Evolutionary conservation across 2,797 vertebrate species (phyloP).

Genomic region (Poeciliopsis turneri): DNA sequence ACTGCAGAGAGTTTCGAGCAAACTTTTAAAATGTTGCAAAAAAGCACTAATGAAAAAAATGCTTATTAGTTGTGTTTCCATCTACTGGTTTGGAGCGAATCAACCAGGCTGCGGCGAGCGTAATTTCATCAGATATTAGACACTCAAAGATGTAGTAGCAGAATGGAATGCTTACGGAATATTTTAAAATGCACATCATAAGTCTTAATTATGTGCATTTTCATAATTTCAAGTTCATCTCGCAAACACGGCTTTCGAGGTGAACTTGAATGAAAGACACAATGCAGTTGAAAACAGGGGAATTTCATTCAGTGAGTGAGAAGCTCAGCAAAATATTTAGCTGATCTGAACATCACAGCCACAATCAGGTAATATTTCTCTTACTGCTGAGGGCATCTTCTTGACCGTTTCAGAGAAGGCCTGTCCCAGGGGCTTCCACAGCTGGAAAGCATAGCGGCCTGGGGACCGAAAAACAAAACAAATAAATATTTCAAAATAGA

Average conservation of each 20-base stretch:
- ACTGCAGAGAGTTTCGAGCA: not conserved
- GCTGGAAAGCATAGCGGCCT: conserved; percentile 89
- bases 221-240: too few species aligned
- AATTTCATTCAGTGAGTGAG: not conserved
- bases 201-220: too few species aligned
- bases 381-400: conserved; percentile 87
- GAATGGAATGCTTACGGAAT: too few species aligned
- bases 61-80: too few species aligned
- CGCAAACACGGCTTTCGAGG: not conserved
- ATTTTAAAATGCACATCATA: too few species aligned
- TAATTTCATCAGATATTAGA: too few species aligned
- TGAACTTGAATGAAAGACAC: not conserved
- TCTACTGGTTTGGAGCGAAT: too few species aligned
- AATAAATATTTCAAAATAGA: not conserved
- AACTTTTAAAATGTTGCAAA: too few species aligned
- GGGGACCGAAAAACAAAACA: conserved; percentile 33
- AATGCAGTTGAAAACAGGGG: too few species aligned
- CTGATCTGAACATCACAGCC: not conserved
- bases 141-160: too few species aligned
- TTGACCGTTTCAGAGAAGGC: conserved; percentile 84
- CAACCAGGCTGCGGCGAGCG: too few species aligned
- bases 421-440: conserved; percentile 92
- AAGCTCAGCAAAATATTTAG: not conserved
- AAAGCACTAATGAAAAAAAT: too few species aligned
- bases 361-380: conserved; percentile 47